Base-by-base conservation (phyloP, 2,113 vertebrate genomes). In the Sminthopsis crassicaudata region DNA sequence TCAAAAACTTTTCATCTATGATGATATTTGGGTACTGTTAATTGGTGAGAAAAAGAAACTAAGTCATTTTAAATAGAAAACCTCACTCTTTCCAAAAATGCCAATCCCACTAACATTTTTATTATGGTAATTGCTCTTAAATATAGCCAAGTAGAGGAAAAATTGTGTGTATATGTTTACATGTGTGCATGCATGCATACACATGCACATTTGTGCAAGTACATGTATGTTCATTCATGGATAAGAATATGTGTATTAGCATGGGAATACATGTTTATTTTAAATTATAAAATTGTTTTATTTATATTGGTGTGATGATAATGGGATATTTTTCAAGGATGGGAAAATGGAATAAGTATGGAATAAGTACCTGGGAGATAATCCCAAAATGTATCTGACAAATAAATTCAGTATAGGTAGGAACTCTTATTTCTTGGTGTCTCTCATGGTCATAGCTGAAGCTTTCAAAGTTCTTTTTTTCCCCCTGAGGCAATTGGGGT, bases 381-480 rank as follows among this genome's bases (percentile, higher is more conserved):
- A 97, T 96, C 95, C 96, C 92, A 96, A 97, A 97, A 97, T 95
- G 22, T 88, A 52, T 91, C 91, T 96, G 95, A 97, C 95, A 98
- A 98, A 96, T 96, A 95, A 97, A 97, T 96, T 97, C 94, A 93
- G 94, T 92, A 76, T 96, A 98, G 96, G 67, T 48, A 55, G 91
- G 52, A 97, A 93, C 93, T 96, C 95, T n/a, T n/a, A 90, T 96
- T 97, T 97, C 97, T 98, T 97, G 97, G 97, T 97, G 96, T 92
- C 96, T 96, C 96, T 96, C 91, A 92, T 95, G 97, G 95, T 95
- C 95, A 96, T 94, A 97, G 96, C 95, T 94, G 96, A 98, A 94
- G 96, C 95, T 97, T 97, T 97, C 96, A 96, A 94, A 96, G 95
- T 96, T 96, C 97, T 97, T 97, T 97, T n/a, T n/a, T n/a, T n/a